phyloP scores from a whole-genome alignment of 2,888 invertebrate genomes.

The Aphidoletes aphidimyza region DNA sequence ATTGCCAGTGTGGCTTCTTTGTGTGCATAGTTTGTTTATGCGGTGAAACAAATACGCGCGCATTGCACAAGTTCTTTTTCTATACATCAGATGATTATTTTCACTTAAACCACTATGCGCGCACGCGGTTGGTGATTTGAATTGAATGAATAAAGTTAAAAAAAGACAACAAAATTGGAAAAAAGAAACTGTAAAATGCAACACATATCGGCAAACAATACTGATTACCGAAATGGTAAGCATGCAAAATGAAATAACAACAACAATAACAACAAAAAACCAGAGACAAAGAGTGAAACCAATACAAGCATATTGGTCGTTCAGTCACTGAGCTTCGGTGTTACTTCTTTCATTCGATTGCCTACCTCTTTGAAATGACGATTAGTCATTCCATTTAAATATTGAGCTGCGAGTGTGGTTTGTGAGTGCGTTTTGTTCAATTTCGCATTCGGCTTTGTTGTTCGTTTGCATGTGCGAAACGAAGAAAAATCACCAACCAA shows the following conservation, averaged over 20 bases:
- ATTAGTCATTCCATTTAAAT: conserved; percentile 36
- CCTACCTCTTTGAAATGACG: neutral
- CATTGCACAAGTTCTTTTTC: neutral
- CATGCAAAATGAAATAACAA: neutral
- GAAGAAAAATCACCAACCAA: neutral
- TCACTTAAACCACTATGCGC: neutral
- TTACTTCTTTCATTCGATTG: neutral
- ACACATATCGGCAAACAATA: neutral
- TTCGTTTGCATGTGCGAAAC: neutral
- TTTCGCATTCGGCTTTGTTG: neutral
- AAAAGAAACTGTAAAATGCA: conserved; percentile 36
- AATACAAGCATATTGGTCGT: neutral
- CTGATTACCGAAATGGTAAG: conserved; percentile 23
- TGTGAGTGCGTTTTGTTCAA: neutral
- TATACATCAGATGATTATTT: neutral
- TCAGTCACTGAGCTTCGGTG: neutral
- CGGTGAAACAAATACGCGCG: too few species aligned
- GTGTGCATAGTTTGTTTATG: too few species aligned
- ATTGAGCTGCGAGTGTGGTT: neutral
- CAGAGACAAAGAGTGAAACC: neutral
- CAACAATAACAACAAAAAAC: too few species aligned
- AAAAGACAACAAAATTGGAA: too few species aligned
- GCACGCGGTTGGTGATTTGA: neutral
- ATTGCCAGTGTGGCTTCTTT: neutral
- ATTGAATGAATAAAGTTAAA: too few species aligned